A percentile compares a stretch with the other conserved stretches of the same genome.
Conservation (phyloP, 1,140 invertebrate species). For the Dendroctonus ponderosae region DNA sequence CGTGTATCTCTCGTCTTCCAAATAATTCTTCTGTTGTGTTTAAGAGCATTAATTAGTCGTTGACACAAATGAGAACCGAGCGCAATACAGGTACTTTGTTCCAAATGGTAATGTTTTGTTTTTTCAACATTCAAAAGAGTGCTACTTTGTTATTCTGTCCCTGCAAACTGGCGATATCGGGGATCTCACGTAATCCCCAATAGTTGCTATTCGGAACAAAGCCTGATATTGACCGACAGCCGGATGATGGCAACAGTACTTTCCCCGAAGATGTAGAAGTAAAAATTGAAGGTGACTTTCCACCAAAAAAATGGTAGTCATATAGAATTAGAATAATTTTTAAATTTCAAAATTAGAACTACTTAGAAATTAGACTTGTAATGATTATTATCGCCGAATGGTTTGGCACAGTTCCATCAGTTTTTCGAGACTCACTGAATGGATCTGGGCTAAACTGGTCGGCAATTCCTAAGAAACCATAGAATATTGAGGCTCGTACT, state of each 20-base stretch:
- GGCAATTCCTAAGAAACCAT: background rate
- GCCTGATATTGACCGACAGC: no score
- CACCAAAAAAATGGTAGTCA: constrained; percentile 17
- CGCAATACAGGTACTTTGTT: no score
- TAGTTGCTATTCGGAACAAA: no score
- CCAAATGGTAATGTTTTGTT: no score
- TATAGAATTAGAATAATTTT: constrained; percentile 35
- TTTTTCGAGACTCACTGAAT: no score
- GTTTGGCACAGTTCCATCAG: background rate
- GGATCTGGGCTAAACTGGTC: no score
- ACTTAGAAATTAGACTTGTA: constrained; percentile 22
- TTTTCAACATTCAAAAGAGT: no score
- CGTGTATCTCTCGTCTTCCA: constrained; percentile 23
- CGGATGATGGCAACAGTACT: no score
- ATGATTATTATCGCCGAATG: background rate
- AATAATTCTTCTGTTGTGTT: background rate
- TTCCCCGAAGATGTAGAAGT: no score
- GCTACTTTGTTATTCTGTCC: no score
- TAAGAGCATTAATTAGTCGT: background rate
- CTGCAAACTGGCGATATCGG: no score
- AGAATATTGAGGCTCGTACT: constrained; percentile 11
- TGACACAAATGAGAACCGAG: background rate
- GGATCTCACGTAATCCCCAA: no score
- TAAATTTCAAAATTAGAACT: constrained; percentile 38
- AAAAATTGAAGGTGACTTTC: constrained; percentile 18